Evolutionary conservation across 2,113 vertebrate genomes (phyloP), one percentile per base, ranked within the genome.

Genomic region (Smithornis capensis): DNA sequence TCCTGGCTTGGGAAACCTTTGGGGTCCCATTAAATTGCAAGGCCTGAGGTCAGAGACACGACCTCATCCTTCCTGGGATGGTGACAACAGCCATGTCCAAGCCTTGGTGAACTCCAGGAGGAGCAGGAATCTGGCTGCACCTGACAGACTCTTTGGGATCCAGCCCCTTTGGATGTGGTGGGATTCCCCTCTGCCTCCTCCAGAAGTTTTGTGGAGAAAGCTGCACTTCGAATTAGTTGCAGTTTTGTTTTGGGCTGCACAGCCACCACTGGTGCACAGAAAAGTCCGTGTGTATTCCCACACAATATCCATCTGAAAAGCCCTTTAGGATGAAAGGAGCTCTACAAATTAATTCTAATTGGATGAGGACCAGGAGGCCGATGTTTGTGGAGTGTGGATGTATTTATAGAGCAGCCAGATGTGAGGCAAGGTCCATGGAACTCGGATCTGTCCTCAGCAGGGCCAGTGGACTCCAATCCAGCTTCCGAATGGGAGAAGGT

Each of bases 11-110:
- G 63, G 33, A 94, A 87, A 47, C 73, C 89, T 89, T 92, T 50
- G 62, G 94, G 87, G 91, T 95, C 87, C 93, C 78, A 50, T 94
- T 92, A 95, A 94, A 94, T 31, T 15, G 27, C 18, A 10, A 84
- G 69, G 83, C 62, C 60, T 82, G 84, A 94, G 91, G 53, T 97
- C 89, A 95, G 91, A 94, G 94, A 91, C 91, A 45, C 89, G 93
- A 86, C 87, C 90, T 97, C 94, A 93, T 94, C 37, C 67, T 81
- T 79, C 83, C 87, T 87, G 94, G 91, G 92, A 4, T 50, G 95
- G 92, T 69, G 92, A 94, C 88, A 76, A 1, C 38, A 31, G 12
- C 16, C 6, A 27, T 67, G 83, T 73, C 70, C 42, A 12, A 90
- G 57, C 35, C 2, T 53, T 1, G 3, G 42, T 42, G 64, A 28